Conservation (phyloP, 2,797 vertebrate species). For the Sylvia borin region DNA sequence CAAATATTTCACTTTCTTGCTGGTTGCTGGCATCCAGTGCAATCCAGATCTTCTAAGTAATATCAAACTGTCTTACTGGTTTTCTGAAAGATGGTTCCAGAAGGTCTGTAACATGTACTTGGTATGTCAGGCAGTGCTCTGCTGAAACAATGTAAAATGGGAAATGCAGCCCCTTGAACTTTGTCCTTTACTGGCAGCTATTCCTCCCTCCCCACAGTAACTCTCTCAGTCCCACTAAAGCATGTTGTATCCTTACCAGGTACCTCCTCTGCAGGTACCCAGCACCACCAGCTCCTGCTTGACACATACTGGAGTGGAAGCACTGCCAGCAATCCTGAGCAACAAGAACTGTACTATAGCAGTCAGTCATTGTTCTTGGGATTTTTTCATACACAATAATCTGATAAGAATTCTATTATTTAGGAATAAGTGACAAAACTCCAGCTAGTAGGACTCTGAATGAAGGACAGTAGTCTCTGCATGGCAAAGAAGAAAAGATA, state of each 20-base stretch:
- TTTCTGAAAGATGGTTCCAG: not conserved
- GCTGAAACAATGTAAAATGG: not conserved
- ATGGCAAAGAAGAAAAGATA: not conserved
- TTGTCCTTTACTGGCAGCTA: not conserved
- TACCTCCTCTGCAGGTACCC: not conserved
- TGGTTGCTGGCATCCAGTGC: not conserved
- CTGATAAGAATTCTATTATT: not conserved
- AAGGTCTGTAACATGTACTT: not conserved
- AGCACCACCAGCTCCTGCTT: not conserved
- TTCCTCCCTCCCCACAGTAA: not conserved
- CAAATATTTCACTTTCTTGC: not conserved
- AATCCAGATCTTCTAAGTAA: not conserved
- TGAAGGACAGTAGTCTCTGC: not conserved
- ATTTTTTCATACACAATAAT: not conserved
- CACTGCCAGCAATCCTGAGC: not conserved
- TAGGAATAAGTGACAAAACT: not conserved
- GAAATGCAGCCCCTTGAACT: accelerated
- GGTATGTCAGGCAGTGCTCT: not conserved
- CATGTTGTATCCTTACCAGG: not conserved
- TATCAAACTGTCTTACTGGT: not conserved
- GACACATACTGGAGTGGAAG: not conserved
- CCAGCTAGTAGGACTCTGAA: not conserved
- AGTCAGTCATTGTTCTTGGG: not conserved
- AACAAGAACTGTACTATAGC: not conserved
- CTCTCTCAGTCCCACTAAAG: not conserved